A percentile compares a stretch with the other conserved stretches of the same genome.
Evolutionary conservation across 1,140 invertebrate species (phyloP).

Genomic region (Drosophila triauraria): DNA sequence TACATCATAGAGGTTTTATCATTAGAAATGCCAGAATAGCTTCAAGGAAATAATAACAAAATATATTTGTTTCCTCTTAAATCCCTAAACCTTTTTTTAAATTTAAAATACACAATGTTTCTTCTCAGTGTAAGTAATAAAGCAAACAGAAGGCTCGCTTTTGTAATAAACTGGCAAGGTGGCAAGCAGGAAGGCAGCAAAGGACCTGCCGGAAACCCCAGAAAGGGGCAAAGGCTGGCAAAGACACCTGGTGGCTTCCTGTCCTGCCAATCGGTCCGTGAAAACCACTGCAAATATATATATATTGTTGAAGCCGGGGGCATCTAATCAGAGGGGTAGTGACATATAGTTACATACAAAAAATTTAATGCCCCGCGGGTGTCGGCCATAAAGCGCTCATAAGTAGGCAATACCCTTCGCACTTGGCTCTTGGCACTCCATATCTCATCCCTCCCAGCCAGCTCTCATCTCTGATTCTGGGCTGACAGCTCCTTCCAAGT

Average conservation of each 20-base stretch:
- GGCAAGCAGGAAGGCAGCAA: neutral
- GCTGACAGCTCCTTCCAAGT: neutral
- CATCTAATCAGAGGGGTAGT: conserved; percentile 55
- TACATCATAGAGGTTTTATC: neutral
- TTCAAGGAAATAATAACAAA: neutral
- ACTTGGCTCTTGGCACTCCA: conserved; percentile 12
- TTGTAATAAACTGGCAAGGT: conserved; percentile 64
- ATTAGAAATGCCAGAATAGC: neutral
- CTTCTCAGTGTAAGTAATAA: conserved; percentile 62
- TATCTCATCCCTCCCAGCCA: neutral
- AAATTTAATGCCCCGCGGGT: conserved; percentile 34
- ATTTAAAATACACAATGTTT: too few species aligned
- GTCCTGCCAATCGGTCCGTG: conserved; percentile 15
- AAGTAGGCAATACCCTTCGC: conserved; percentile 61
- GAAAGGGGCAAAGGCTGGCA: conserved; percentile 24
- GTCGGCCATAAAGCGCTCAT: conserved; percentile 48
- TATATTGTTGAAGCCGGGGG: conserved; percentile 8
- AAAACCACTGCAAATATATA: conserved; percentile 61
- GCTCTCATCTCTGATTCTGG: neutral
- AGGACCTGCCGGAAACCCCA: conserved; percentile 4
- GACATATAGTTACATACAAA: conserved; percentile 3
- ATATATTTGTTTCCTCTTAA: neutral
- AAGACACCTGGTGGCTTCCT: conserved; percentile 36
- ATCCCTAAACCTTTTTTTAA: neutral
- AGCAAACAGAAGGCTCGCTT: conserved; percentile 57